Conservation (phyloP, 2,113 vertebrate genomes). For the Leucoraja erinaceus region DNA sequence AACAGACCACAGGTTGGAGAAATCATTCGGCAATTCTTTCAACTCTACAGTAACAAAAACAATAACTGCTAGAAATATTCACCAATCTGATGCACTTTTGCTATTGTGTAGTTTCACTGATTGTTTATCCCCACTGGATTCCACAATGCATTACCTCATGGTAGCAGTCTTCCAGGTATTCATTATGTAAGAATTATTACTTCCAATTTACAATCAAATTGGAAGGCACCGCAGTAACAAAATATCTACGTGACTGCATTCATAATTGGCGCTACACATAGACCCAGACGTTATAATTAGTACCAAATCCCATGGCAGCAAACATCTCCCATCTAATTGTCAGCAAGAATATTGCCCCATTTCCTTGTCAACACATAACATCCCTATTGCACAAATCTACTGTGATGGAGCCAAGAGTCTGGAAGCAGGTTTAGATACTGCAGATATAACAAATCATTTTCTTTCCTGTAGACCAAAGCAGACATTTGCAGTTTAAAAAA, state of each 20-base stretch:
- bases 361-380: background rate
- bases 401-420: background rate
- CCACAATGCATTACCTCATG: background rate
- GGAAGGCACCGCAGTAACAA: background rate
- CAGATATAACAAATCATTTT: background rate
- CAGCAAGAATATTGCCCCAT: background rate
- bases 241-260: background rate
- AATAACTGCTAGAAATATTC: background rate
- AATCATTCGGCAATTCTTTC: background rate
- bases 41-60: too few relatives aligned
- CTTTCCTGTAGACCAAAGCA: background rate
- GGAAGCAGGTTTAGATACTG: background rate
- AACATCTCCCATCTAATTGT: background rate
- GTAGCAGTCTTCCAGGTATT: too few relatives aligned
- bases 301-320: background rate
- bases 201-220: background rate
- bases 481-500: background rate
- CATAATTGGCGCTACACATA: background rate
- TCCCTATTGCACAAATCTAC: background rate
- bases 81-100: background rate
- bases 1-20: background rate
- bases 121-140: background rate
- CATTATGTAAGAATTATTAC: background rate
- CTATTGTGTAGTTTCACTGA: background rate
- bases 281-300: constrained; percentile 29